Evolutionary conservation across 2,113 vertebrate species (phyloP).

Genomic region (Canis aureus): DNA sequence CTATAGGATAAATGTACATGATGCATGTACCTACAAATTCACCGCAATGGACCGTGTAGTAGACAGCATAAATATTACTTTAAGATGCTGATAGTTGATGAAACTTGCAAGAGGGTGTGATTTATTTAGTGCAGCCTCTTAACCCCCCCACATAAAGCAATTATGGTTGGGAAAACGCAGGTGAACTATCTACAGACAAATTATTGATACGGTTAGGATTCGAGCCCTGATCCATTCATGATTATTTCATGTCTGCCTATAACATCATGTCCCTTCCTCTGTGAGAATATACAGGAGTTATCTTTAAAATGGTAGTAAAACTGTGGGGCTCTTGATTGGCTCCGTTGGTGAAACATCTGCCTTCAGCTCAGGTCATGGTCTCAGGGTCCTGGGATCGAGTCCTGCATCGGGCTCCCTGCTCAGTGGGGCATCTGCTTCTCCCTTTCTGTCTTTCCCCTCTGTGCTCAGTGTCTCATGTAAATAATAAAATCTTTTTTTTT

Average conservation of each 20-base stretch:
- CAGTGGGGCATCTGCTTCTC: too few species aligned
- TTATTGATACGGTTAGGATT: neutral
- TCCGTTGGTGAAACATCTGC: neutral
- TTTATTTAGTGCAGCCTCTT: neutral
- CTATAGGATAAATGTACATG: too few species aligned
- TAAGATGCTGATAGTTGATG: neutral
- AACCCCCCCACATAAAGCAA: neutral
- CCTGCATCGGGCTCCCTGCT: neutral
- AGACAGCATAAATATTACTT: neutral
- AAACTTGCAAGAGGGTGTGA: neutral
- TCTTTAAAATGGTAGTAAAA: slow-evolving; percentile 21
- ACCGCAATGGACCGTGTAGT: neutral
- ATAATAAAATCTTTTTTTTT: neutral
- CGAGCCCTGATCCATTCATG: neutral
- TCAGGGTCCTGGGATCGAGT: neutral
- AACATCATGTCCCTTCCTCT: neutral
- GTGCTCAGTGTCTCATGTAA: too few species aligned
- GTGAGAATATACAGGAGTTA: neutral
- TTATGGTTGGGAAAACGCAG: neutral
- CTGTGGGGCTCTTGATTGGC: neutral
- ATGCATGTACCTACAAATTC: neutral
- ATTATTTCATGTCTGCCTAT: neutral
- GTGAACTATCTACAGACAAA: neutral
- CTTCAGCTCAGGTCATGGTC: neutral
- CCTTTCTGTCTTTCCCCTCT: too few species aligned